Evolutionary conservation across 1,140 invertebrate genomes (phyloP).

Genomic region (Bombus impatiens): DNA sequence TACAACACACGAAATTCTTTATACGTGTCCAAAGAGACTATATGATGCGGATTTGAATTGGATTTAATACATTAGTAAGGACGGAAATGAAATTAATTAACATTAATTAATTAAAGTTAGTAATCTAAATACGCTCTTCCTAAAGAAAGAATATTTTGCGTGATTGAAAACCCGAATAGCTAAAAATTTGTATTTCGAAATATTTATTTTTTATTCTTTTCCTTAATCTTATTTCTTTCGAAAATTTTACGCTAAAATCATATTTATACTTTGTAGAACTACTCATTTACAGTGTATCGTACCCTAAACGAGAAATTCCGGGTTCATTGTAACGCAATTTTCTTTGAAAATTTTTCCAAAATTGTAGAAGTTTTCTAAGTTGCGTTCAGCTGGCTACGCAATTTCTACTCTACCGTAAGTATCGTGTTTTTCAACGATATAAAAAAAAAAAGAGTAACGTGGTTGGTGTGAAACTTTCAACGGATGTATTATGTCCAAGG

Average conservation of each 20-base stretch:
- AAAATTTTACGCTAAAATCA: neutral
- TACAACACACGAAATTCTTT: neutral
- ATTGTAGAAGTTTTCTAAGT: neutral
- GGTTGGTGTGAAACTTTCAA: neutral
- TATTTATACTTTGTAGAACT: neutral
- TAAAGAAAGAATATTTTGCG: too few relatives aligned
- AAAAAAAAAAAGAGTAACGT: neutral
- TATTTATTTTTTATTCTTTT: neutral
- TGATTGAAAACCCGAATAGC: too few relatives aligned
- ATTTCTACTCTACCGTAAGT: conserved; percentile 6
- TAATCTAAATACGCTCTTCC: too few relatives aligned
- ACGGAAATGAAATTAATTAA: neutral
- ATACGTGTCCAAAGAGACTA: neutral
- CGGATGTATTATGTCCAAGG: conserved; percentile 24
- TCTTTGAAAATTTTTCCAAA: neutral
- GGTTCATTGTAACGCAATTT: neutral
- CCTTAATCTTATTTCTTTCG: rapidly evolving
- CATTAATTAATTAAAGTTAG: too few relatives aligned
- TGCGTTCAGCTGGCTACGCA: neutral
- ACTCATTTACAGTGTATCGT: too few relatives aligned
- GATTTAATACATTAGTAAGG: neutral
- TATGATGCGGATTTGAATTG: neutral
- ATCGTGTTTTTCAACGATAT: neutral
- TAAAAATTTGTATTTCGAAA: neutral
- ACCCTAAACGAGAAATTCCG: neutral